Conservation (phyloP, 2,113 vertebrate genomes). For the Dunckerocampus dactyliophorus region DNA sequence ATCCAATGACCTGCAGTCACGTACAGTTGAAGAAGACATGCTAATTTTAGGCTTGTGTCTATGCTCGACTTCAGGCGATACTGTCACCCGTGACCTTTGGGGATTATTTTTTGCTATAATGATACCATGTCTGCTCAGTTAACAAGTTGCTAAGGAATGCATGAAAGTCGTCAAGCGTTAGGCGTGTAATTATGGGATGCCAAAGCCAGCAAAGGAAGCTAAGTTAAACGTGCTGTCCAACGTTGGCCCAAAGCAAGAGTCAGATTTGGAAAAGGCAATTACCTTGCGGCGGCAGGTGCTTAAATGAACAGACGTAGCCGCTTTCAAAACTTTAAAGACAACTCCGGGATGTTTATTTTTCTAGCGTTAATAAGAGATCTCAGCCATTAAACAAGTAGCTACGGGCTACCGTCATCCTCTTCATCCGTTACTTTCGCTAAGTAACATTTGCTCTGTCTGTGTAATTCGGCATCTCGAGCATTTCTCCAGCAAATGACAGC, state of each 20-base stretch:
- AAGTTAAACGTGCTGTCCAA: background rate
- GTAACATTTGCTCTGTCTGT: conserved; percentile 50
- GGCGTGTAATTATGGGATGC: conserved; percentile 1
- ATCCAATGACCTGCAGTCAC: background rate
- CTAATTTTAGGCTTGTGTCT: background rate
- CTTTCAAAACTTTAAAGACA: conserved; percentile 1
- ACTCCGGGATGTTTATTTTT: conserved; percentile 4
- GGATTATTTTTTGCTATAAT: background rate
- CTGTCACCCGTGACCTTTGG: too few relatives aligned
- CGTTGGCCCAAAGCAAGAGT: conserved; percentile 3
- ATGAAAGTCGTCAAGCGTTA: background rate
- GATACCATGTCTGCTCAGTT: background rate
- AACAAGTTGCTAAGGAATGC: background rate
- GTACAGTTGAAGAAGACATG: background rate
- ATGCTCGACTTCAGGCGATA: background rate
- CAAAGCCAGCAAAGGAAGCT: background rate
- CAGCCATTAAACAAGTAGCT: conserved; percentile 15
- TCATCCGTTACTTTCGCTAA: conserved; percentile 15
- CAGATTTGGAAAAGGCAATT: background rate
- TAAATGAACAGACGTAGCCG: conserved; percentile 3
- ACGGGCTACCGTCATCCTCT: conserved; percentile 21
- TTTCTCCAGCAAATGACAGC: conserved; percentile 62
- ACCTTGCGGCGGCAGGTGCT: background rate
- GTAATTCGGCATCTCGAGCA: conserved; percentile 61
- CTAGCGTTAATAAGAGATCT: conserved; percentile 18